A percentile compares a stretch with the other conserved stretches of the same genome.
Evolutionary conservation across 2,888 invertebrate genomes (phyloP).

Genomic region (Eubasilissa splendida): DNA sequence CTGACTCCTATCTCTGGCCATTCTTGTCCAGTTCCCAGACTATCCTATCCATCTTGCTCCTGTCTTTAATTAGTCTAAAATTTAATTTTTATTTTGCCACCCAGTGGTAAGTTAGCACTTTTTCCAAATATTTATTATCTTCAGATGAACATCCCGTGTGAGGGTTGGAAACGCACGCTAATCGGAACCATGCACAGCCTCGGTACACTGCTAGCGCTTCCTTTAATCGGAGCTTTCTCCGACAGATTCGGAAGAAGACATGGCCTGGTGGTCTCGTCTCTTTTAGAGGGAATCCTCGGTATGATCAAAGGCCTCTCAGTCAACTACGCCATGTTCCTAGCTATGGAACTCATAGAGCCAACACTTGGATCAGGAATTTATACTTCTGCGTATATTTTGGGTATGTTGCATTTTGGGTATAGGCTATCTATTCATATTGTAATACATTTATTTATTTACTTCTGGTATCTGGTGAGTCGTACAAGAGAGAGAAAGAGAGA

Average conservation of each 20-base stretch:
- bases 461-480: too few species aligned
- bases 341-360: slow-evolving; percentile 82
- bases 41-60: too few species aligned
- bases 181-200: slow-evolving; percentile 83
- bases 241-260: slow-evolving; percentile 82
- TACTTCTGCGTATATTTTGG: slow-evolving; percentile 81
- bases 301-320: slow-evolving; percentile 79
- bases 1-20: too few species aligned
- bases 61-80: too few species aligned
- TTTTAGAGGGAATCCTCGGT: slow-evolving; percentile 78
- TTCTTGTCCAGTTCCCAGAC: too few species aligned
- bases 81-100: too few species aligned
- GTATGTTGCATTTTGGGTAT: slow-evolving; percentile 63
- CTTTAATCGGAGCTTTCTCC: slow-evolving; percentile 80
- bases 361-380: slow-evolving; percentile 80
- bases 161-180: slow-evolving; percentile 81
- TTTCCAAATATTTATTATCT: background rate
- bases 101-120: too few species aligned
- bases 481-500: too few species aligned
- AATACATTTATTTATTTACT: too few species aligned
- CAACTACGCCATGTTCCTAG: slow-evolving; percentile 79
- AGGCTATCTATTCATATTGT: too few species aligned
- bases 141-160: slow-evolving; percentile 71
- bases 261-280: slow-evolving; percentile 75
- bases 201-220: slow-evolving; percentile 81